Percentiles rank a stretch among this genome's conserved stretches.
Evolutionary conservation across 2,888 invertebrate species (phyloP).

Genomic region (Lordiphosa andalusiaca): DNA sequence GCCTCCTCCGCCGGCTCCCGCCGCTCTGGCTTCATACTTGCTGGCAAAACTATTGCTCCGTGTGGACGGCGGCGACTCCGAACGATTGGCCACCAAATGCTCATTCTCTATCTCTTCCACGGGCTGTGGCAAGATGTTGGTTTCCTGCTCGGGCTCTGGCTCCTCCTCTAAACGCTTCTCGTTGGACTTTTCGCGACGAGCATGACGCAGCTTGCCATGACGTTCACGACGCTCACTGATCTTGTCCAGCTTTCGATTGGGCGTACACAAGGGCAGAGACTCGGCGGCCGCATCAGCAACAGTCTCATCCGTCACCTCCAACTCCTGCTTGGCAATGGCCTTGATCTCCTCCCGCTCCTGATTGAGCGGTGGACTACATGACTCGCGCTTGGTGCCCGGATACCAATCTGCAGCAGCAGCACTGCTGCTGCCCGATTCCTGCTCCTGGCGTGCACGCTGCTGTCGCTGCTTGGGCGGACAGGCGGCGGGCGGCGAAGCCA

Average conservation of each 20-base stretch:
- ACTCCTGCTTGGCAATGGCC: slow-evolving; percentile 30
- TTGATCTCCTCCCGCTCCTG: too few species aligned
- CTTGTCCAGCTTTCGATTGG: slow-evolving; percentile 49
- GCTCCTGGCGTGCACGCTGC: slow-evolving; percentile 57
- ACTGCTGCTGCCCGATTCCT: slow-evolving; percentile 22
- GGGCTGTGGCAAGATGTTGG: slow-evolving; percentile 55
- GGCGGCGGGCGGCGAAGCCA: slow-evolving; percentile 60
- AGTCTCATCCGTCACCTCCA: slow-evolving; percentile 36
- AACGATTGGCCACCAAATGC: slow-evolving; percentile 56
- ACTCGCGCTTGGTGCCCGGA: not conserved
- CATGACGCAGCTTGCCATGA: slow-evolving; percentile 65
- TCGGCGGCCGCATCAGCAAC: not conserved
- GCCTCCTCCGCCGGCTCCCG: slow-evolving; percentile 19
- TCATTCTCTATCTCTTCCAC: slow-evolving; percentile 74
- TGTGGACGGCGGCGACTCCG: slow-evolving; percentile 41
- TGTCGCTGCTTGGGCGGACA: slow-evolving; percentile 68
- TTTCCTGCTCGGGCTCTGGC: not conserved
- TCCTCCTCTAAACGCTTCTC: slow-evolving; percentile 22
- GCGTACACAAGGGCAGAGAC: slow-evolving; percentile 3
- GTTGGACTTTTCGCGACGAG: slow-evolving; percentile 52
- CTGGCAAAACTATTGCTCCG: slow-evolving; percentile 5
- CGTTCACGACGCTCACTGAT: slow-evolving; percentile 60
- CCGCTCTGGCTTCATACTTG: slow-evolving; percentile 52
- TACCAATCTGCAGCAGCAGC: slow-evolving; percentile 40
- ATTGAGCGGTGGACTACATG: too few species aligned